Conservation (phyloP, 2,797 vertebrate genomes). For the Centroberyx gerrardi region DNA sequence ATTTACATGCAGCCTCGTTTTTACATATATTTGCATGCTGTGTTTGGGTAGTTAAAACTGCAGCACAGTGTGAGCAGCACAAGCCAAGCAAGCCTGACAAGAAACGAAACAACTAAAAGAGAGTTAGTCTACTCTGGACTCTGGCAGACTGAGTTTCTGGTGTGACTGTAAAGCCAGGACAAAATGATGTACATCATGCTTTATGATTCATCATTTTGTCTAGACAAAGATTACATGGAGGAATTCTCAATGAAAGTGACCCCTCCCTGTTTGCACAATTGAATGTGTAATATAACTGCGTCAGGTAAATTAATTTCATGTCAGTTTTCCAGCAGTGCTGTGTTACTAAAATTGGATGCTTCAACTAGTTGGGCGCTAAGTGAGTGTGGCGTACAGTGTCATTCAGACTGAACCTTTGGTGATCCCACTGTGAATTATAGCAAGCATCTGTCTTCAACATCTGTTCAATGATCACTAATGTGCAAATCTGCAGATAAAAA, state of each 20-base stretch:
- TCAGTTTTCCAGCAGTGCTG: constrained; percentile 34
- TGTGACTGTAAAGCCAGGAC: background rate
- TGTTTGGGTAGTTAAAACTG: constrained; percentile 17
- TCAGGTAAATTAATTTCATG: constrained; percentile 38
- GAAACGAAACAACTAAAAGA: background rate
- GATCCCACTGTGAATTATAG: constrained; percentile 65
- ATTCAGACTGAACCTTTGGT: constrained; percentile 63
- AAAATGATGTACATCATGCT: background rate
- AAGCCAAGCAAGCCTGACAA: background rate
- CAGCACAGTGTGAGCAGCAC: constrained; percentile 10
- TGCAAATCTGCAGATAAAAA: constrained; percentile 68
- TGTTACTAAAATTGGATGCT: constrained; percentile 17
- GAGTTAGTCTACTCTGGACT: constrained; percentile 21
- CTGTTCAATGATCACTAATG: constrained; percentile 64
- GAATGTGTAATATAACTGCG: constrained; percentile 26
- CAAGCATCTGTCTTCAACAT: constrained; percentile 70
- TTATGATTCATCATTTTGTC: constrained; percentile 8
- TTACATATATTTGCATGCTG: constrained; percentile 51
- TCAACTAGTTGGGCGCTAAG: constrained; percentile 31
- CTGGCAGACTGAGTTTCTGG: constrained; percentile 17
- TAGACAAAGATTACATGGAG: background rate
- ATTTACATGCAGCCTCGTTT: constrained; percentile 54
- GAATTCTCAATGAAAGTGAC: constrained; percentile 41
- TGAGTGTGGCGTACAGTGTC: constrained; percentile 49
- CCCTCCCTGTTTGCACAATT: constrained; percentile 30